Base-by-base conservation (phyloP, 1,140 invertebrate genomes). In the Rhagoletis pomonella region DNA sequence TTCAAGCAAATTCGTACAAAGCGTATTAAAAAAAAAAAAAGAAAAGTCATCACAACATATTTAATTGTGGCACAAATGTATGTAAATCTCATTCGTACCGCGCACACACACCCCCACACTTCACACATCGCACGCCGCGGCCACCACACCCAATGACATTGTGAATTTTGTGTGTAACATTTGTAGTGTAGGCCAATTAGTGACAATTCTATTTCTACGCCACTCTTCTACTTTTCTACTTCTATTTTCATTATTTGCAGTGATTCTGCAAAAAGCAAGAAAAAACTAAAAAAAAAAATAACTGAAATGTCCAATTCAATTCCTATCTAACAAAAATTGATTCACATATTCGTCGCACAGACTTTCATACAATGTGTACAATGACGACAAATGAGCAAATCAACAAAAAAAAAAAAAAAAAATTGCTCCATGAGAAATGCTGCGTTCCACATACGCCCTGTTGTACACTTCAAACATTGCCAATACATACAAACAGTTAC, bases 231-330 rank as follows among this genome's bases (percentile, higher is more conserved):
- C 29, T 29, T 29, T 29, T 73, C 39, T 14, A 73, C 67, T 73
- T n/a, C 67, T 73, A 81, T 81, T 81, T 81, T 55, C 73, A 81
- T 81, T 81, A 81, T 81, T 50, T 81, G 73, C 73, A 81, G 73
- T 81, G 73, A 81, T 81, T 55, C n/a, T 55, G 47, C 73, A 81
- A 47, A 73, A 73, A 73, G 12, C 2, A 50, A 73, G 47, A 3
- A 47, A 17, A 9, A 62, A 62, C 17, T 14, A 81, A 58, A 19
- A 55, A 50, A 3, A 81, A 69, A 5, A 17, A 67, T 19, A 47
- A 73, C 42, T 47, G 4, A 73, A 73, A 47, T 47, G 50, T 2
- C 73, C 19, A 55, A 55, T 81, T 55, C 73, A 81, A 81, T 81
- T 81, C 47, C 47, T 73, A 50, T 47, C n/a, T 55, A 81, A 81